Evolutionary conservation across 1,140 invertebrate species (phyloP).

Genomic region (Eueides isabella): DNA sequence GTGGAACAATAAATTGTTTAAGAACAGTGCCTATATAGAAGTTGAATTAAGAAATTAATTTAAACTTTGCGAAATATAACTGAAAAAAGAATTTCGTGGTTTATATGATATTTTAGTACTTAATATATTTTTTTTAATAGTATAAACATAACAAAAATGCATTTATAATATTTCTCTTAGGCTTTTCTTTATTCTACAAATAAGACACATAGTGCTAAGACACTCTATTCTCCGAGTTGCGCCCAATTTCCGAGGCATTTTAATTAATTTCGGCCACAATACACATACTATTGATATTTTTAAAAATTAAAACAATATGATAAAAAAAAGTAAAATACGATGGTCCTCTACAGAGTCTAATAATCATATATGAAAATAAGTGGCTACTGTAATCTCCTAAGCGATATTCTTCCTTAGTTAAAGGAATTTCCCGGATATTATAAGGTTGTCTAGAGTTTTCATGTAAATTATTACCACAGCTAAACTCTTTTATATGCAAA

Average conservation of each 20-base stretch:
- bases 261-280: no score
- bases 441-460: constrained; percentile 49
- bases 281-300: no score
- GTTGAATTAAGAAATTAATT: constrained; percentile 61
- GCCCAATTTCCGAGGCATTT: no score
- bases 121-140: no score
- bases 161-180: no score
- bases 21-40: constrained; percentile 55
- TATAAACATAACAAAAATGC: no score
- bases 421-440: constrained; percentile 46
- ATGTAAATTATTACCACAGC: constrained; percentile 45
- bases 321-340: neutral
- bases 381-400: constrained; percentile 30
- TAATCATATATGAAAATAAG: constrained; percentile 36
- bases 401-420: constrained; percentile 40
- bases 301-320: no score
- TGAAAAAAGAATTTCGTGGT: neutral
- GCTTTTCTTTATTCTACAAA: no score
- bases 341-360: constrained; percentile 3
- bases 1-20: constrained; percentile 59
- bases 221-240: no score
- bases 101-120: neutral
- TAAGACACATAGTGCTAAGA: no score
- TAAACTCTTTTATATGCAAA: constrained; percentile 49
- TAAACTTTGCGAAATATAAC: constrained; percentile 26